Evolutionary conservation across 2,888 invertebrate genomes (phyloP).

Genomic region (Cosmia pyralina): DNA sequence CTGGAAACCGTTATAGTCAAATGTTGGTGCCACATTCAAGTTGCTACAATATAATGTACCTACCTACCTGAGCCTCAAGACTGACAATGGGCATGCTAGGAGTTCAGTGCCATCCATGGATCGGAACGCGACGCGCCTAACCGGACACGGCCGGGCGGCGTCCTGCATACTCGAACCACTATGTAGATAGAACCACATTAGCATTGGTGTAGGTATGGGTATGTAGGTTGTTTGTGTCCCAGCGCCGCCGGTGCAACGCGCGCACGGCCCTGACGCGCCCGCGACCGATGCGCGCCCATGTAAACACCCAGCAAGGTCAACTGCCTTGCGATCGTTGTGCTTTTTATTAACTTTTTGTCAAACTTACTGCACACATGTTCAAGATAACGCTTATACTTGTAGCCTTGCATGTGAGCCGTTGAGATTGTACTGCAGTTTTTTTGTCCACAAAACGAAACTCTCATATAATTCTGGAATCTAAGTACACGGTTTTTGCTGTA

Average conservation of each 20-base stretch:
- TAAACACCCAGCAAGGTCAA: conserved; percentile 88
- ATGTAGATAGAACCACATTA: conserved; percentile 77
- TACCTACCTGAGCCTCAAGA: conserved; percentile 27
- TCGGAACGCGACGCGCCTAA: conserved; percentile 79
- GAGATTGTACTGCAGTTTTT: conserved; percentile 36
- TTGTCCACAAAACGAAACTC: conserved; percentile 22
- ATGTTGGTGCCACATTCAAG: conserved; percentile 18
- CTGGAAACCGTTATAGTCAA: conserved; percentile 22
- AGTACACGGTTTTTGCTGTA: not conserved
- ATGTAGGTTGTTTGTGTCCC: conserved; percentile 87
- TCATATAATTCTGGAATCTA: not conserved
- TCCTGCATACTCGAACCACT: conserved; percentile 85
- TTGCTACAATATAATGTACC: conserved; percentile 11
- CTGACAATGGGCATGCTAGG: conserved; percentile 61
- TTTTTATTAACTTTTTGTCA: conserved; percentile 72
- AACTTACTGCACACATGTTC: conserved; percentile 62
- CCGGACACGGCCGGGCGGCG: conserved; percentile 83
- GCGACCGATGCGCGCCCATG: conserved; percentile 81
- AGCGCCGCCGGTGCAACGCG: conserved; percentile 79
- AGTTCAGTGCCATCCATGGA: conserved; percentile 82
- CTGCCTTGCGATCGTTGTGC: conserved; percentile 77
- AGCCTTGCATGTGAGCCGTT: conserved; percentile 37
- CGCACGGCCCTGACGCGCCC: conserved; percentile 85
- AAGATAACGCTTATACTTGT: conserved; percentile 49
- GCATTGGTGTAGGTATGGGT: conserved; percentile 74